A percentile compares a stretch with the other conserved stretches of the same genome.
phyloP scores from a whole-genome alignment of 2,888 invertebrate genomes.

The Diarsia dahlii region DNA sequence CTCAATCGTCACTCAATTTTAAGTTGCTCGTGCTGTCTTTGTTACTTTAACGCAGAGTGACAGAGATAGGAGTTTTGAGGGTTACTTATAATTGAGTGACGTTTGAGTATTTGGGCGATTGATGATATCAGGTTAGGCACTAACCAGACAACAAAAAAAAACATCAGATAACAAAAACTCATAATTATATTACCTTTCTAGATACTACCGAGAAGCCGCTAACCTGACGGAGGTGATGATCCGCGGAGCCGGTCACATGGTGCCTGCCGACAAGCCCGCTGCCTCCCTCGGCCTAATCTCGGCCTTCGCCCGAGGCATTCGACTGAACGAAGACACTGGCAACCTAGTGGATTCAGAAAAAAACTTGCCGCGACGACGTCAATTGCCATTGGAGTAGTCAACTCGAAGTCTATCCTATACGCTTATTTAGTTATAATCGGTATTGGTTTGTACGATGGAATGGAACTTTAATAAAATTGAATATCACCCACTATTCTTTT shows the following conservation, averaged over 20 bases:
- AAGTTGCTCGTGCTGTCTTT: too few species aligned
- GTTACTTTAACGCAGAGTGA: too few species aligned
- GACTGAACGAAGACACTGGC: slow-evolving; percentile 81
- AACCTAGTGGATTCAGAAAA: slow-evolving; percentile 78
- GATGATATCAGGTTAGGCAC: too few species aligned
- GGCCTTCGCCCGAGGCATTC: slow-evolving; percentile 89
- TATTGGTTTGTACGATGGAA: slow-evolving; percentile 44
- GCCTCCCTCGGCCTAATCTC: slow-evolving; percentile 91
- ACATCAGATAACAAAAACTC: too few species aligned
- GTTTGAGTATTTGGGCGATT: too few species aligned
- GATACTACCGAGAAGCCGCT: slow-evolving; percentile 90
- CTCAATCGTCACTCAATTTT: too few species aligned
- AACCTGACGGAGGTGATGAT: slow-evolving; percentile 92
- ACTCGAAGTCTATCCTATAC: slow-evolving; percentile 27
- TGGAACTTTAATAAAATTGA: slow-evolving; percentile 35
- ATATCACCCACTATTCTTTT: not conserved
- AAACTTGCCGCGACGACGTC: slow-evolving; percentile 77
- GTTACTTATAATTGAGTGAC: too few species aligned
- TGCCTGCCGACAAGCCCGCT: slow-evolving; percentile 92
- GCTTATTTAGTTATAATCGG: slow-evolving; percentile 46
- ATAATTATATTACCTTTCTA: slow-evolving; percentile 66
- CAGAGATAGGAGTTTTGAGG: too few species aligned
- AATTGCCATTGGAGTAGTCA: slow-evolving; percentile 68
- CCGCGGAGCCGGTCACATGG: slow-evolving; percentile 93
- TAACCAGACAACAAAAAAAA: too few species aligned